phyloP scores from a whole-genome alignment of 2,888 invertebrate species.

The Caenorhabditis sp. region DNA sequence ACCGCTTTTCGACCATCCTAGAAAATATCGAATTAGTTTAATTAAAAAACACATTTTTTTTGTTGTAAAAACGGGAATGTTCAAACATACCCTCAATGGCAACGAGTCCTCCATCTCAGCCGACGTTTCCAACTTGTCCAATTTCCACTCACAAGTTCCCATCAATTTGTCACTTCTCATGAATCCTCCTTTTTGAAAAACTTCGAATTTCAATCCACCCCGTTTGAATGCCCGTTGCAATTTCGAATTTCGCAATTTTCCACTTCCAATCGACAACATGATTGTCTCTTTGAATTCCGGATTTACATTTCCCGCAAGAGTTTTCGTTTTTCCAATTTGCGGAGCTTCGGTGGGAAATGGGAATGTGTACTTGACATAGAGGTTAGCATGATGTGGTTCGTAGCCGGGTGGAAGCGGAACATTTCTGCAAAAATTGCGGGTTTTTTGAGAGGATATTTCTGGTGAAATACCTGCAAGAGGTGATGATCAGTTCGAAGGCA shows the following conservation, averaged over 20 bases:
- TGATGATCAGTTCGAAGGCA: constrained; percentile 72
- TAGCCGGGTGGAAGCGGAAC: constrained; percentile 58
- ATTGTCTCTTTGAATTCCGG: constrained; percentile 56
- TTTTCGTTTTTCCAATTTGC: constrained; percentile 80
- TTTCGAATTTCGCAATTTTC: constrained; percentile 69
- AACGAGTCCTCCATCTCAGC: constrained; percentile 83
- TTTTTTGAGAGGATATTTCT: too few relatives aligned
- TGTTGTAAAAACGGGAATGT: too few relatives aligned
- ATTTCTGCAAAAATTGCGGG: constrained; percentile 26
- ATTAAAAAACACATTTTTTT: not conserved
- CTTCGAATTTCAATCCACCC: constrained; percentile 87
- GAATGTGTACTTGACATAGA: constrained; percentile 79
- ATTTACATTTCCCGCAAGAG: constrained; percentile 85
- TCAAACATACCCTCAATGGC: constrained; percentile 58
- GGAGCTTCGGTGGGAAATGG: constrained; percentile 82
- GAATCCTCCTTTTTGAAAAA: constrained; percentile 85
- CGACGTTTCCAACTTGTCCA: constrained; percentile 86
- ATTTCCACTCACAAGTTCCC: constrained; percentile 83
- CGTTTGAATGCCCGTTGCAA: constrained; percentile 88
- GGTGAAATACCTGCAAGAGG: constrained; percentile 54
- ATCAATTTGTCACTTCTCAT: constrained; percentile 86
- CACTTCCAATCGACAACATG: constrained; percentile 50
- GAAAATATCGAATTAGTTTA: not conserved
- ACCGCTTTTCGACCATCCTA: constrained; percentile 54
- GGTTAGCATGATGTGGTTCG: constrained; percentile 50